These are phyloP conservation scores for Melopsittacus undulatus DNA, from an alignment of 2,797 vertebrate genomes.

Conservation along the genomic window DNA sequence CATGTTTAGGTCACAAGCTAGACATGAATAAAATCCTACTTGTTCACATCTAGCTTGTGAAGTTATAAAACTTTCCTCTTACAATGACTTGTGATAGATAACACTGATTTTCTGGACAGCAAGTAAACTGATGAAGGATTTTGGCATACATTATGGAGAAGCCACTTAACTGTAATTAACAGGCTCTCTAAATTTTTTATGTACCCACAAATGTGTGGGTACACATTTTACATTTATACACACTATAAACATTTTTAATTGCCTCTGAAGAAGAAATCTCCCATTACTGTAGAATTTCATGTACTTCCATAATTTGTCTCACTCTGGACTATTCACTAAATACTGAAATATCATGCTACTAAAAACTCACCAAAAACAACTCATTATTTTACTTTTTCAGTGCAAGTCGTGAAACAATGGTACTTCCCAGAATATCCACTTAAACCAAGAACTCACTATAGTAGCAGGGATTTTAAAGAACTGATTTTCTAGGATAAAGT, in stretches of 20 bases:
- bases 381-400: neutral
- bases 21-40: neutral
- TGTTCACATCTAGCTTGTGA: neutral
- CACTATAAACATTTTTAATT: neutral
- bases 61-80: neutral
- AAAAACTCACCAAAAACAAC: neutral
- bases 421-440: neutral
- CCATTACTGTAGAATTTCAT: neutral
- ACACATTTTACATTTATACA: too few relatives aligned
- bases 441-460: neutral
- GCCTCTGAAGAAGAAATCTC: neutral
- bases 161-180: neutral
- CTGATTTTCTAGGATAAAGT: neutral
- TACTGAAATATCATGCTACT: neutral
- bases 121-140: neutral
- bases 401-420: neutral
- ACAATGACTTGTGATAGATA: fast-evolving
- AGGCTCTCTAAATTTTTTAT: neutral
- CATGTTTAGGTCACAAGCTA: neutral
- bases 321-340: neutral
- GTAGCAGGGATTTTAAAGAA: neutral
- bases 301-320: neutral
- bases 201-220: neutral
- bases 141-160: neutral
- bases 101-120: neutral